Evolutionary conservation across 1,140 invertebrate genomes (phyloP).

Genomic region (Elysia chlorotica): DNA sequence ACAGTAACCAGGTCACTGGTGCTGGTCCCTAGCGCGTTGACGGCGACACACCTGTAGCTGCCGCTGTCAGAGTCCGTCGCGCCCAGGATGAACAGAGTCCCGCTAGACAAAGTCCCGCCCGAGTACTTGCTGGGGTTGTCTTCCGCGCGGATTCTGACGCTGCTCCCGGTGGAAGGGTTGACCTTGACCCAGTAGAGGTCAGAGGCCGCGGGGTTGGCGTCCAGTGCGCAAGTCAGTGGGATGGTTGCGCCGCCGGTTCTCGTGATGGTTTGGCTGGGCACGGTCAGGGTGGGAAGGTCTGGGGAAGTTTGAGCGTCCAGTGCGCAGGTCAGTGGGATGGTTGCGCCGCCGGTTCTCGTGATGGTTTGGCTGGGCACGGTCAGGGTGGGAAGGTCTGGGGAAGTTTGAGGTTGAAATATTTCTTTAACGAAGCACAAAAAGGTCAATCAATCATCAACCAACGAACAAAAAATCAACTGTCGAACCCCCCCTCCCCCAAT

Average conservation of each 20-base stretch:
- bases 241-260: not conserved
- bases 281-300: not conserved
- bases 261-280: not conserved
- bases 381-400: not conserved
- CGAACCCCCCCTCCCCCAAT: no score
- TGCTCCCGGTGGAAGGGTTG: no score
- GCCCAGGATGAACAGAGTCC: not conserved
- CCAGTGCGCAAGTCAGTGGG: not conserved
- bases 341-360: not conserved
- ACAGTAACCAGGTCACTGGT: not conserved
- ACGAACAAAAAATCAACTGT: no score
- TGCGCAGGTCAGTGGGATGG: not conserved
- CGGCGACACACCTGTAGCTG: not conserved
- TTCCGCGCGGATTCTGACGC: not conserved
- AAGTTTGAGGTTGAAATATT: no score
- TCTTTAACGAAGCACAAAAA: no score
- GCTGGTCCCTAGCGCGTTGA: not conserved
- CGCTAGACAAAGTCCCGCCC: not conserved
- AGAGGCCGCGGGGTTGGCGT: not conserved
- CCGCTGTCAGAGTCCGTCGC: not conserved
- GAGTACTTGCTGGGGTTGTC: not conserved
- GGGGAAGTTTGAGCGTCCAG: not conserved
- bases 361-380: not conserved
- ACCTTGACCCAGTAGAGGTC: not conserved
- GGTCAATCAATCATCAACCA: no score